Percentiles rank a stretch among this genome's conserved stretches.
These are phyloP conservation scores for Lophochroa leadbeateri DNA, from an alignment of 2,113 vertebrate genomes.

Conservation along the genomic window DNA sequence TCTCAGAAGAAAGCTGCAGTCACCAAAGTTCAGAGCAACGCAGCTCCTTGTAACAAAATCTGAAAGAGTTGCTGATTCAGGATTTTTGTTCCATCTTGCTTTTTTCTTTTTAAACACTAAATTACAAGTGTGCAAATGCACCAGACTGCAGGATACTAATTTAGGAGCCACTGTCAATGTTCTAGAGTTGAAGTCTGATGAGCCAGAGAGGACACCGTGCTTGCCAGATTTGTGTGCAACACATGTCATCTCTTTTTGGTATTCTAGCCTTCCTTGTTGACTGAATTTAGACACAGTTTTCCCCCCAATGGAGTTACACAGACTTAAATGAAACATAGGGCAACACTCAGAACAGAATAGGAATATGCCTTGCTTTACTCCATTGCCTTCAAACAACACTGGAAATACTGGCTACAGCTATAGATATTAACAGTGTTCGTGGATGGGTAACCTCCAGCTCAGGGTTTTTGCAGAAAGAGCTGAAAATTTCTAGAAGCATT, in stretches of 20 bases:
- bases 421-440: neutral
- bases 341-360: neutral
- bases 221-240: neutral
- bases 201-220: neutral
- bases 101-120: neutral
- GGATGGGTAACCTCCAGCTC: neutral
- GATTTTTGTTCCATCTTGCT: neutral
- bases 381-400: neutral
- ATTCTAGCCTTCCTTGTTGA: neutral
- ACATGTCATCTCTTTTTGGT: neutral
- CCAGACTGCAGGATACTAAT: neutral
- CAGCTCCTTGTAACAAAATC: neutral
- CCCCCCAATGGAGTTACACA: neutral
- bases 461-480: neutral
- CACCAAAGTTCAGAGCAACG: conserved; percentile 8
- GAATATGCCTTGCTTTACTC: neutral
- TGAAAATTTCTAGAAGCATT: neutral
- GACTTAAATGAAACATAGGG: neutral
- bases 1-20: conserved; percentile 14
- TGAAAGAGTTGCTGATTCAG: neutral
- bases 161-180: neutral
- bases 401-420: neutral
- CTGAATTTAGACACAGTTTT: neutral
- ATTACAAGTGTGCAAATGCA: neutral
- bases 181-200: neutral